Evolutionary conservation across 2,888 invertebrate species (phyloP).

Genomic region (Drosophila mimica): DNA sequence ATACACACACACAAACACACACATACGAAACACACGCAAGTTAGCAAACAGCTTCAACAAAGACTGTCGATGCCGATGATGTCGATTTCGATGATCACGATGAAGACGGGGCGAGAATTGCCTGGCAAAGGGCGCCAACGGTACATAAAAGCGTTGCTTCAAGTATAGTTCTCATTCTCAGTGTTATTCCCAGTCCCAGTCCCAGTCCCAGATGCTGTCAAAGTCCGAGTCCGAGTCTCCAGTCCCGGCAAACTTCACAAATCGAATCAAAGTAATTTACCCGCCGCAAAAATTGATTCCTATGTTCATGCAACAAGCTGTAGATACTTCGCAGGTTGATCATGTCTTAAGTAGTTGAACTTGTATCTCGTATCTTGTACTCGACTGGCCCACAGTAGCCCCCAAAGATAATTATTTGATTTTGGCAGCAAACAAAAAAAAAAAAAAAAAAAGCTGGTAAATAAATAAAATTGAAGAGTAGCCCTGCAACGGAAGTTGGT

Average conservation of each 20-base stretch:
- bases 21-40: constrained; percentile 39
- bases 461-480: constrained; percentile 1
- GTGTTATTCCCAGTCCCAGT: constrained; percentile 15
- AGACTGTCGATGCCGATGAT: constrained; percentile 45
- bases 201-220: background rate
- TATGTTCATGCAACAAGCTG: constrained; percentile 41
- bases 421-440: constrained; percentile 31
- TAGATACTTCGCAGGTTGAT: constrained; percentile 40
- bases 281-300: constrained; percentile 65
- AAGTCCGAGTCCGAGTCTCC: background rate
- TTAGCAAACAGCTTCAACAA: constrained; percentile 43
- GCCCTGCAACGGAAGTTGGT: constrained; percentile 43
- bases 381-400: constrained; percentile 35
- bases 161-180: constrained; percentile 52
- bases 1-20: constrained; percentile 25
- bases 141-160: constrained; percentile 56
- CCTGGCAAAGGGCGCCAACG: constrained; percentile 72
- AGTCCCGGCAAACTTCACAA: constrained; percentile 55
- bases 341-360: constrained; percentile 39
- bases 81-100: constrained; percentile 64
- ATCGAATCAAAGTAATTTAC: constrained; percentile 77
- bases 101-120: constrained; percentile 72
- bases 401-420: constrained; percentile 45
- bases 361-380: constrained; percentile 18
- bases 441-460: background rate